These are phyloP conservation scores for Paradoxurus hermaphroditus DNA, from an alignment of 2,113 vertebrate species.

Conservation along the genomic window DNA sequence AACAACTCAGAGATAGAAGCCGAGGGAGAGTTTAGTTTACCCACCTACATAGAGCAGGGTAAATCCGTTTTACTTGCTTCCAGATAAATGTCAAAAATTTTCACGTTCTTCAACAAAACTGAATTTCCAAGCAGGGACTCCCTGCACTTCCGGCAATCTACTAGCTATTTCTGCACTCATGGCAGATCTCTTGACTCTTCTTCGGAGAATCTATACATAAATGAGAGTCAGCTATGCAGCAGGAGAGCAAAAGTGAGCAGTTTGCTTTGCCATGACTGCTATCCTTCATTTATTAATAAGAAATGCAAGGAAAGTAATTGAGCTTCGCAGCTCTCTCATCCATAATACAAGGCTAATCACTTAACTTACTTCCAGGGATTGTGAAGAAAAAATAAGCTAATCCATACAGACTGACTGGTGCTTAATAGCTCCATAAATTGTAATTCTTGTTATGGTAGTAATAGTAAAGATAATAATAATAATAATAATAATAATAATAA, in stretches of 20 bases:
- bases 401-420: background rate
- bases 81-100: conserved; percentile 39
- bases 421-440: background rate
- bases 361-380: background rate
- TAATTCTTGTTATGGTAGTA: background rate
- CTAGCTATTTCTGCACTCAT: background rate
- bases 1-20: background rate
- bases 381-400: background rate
- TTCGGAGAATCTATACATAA: background rate
- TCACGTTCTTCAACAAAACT: background rate
- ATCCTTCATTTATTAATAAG: background rate
- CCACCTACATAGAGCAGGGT: background rate
- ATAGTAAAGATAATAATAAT: no score
- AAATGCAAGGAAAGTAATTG: background rate
- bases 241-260: background rate
- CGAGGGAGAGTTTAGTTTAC: background rate
- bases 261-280: background rate
- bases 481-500: background rate
- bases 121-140: background rate
- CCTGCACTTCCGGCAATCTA: background rate
- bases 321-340: background rate
- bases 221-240: background rate
- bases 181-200: background rate
- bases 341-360: background rate
- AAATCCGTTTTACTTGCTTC: conserved; percentile 20